Evolutionary conservation across 2,113 vertebrate genomes (phyloP).

Genomic region (Aptenodytes patagonicus): DNA sequence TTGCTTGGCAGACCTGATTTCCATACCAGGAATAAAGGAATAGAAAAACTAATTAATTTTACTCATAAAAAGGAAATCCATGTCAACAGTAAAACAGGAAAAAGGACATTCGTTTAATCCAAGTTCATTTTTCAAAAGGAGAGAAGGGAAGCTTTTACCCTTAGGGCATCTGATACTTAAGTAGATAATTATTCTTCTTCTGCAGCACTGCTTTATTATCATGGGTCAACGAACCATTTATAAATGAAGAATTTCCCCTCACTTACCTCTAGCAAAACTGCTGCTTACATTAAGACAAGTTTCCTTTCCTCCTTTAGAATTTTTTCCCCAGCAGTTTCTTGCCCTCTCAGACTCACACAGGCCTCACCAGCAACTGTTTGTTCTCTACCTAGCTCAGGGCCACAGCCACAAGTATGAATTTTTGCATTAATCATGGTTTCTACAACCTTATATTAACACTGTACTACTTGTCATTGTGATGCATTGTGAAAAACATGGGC

Average conservation of each 20-base stretch:
- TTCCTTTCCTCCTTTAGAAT: neutral
- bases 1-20: slow-evolving; percentile 50
- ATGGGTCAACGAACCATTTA: slow-evolving; percentile 75
- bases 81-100: slow-evolving; percentile 66
- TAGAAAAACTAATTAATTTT: slow-evolving; percentile 67
- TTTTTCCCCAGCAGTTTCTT: neutral
- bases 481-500: neutral
- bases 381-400: neutral
- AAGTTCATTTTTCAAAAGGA: slow-evolving; percentile 72
- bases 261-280: slow-evolving; percentile 68
- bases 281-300: slow-evolving; percentile 35
- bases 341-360: accelerated
- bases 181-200: slow-evolving; percentile 78
- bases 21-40: slow-evolving; percentile 25
- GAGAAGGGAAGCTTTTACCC: slow-evolving; percentile 65
- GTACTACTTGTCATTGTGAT: neutral
- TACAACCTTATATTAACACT: neutral
- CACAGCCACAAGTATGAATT: neutral
- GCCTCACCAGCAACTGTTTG: neutral
- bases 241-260: slow-evolving; percentile 75
- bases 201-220: slow-evolving; percentile 73
- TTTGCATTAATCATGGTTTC: neutral
- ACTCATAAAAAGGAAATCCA: slow-evolving; percentile 64
- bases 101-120: slow-evolving; percentile 67
- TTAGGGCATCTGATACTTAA: slow-evolving; percentile 73